Conservation (phyloP, 2,888 invertebrate genomes). For the Amphipoea lucens region DNA sequence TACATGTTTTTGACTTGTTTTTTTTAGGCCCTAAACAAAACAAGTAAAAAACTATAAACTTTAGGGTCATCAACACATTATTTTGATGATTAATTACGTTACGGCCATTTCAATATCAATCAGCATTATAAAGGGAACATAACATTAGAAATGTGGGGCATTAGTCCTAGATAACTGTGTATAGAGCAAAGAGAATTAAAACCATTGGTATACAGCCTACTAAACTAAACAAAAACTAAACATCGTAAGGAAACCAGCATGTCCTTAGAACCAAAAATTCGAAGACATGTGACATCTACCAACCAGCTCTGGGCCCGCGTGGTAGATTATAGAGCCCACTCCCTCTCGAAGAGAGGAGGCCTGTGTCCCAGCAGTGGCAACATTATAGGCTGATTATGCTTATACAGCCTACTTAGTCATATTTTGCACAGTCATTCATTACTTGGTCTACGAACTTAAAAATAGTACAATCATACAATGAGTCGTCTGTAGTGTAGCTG, state of each 20-base stretch:
- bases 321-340: too few relatives aligned
- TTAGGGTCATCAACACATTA: background rate
- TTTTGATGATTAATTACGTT: background rate
- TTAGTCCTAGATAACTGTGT: background rate
- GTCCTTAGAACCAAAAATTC: too few relatives aligned
- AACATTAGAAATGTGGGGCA: background rate
- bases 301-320: too few relatives aligned
- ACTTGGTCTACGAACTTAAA: background rate
- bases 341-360: too few relatives aligned
- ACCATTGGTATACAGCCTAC: constrained; percentile 15
- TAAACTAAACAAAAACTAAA: too few relatives aligned
- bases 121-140: background rate
- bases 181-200: too few relatives aligned
- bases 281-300: too few relatives aligned
- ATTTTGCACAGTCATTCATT: constrained; percentile 5
- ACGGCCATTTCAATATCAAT: background rate
- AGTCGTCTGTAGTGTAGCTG: constrained; percentile 1
- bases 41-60: too few relatives aligned
- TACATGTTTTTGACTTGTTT: constrained; percentile 6
- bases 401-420: background rate
- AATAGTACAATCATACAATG: constrained; percentile 16
- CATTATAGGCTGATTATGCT: background rate
- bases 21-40: too few relatives aligned
- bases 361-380: too few relatives aligned
- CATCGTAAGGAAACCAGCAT: too few relatives aligned